Evolutionary conservation across 2,888 invertebrate genomes (phyloP).

Genomic region (Timema podura): DNA sequence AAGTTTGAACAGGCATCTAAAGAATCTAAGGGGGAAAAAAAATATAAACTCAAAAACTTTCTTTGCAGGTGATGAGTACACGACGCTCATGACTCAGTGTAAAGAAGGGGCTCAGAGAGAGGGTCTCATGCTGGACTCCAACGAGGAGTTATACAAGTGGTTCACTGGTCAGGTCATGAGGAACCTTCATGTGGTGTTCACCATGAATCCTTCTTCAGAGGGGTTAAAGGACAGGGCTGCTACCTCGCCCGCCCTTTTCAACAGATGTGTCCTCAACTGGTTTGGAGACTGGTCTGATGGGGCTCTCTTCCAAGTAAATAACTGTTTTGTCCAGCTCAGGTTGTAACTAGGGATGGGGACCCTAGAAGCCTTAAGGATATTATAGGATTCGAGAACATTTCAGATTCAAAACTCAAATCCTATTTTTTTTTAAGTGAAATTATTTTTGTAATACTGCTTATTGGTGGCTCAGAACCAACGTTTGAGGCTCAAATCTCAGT

Average conservation of each 20-base stretch:
- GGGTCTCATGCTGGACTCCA: slow-evolving; percentile 96
- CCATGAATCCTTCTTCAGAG: slow-evolving; percentile 99
- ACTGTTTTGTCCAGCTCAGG: not conserved
- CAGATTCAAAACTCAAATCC: no score
- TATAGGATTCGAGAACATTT: no score
- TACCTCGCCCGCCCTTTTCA: slow-evolving; percentile 98
- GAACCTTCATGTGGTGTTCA: slow-evolving; percentile 99
- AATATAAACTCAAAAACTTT: no score
- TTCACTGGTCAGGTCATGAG: slow-evolving; percentile 99
- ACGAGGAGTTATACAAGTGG: slow-evolving; percentile 99
- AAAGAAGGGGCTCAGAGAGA: slow-evolving; percentile 98
- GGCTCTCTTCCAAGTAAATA: slow-evolving; percentile 76
- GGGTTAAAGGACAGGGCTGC: slow-evolving; percentile 97
- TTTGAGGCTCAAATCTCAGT: no score
- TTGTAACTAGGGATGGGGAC: not conserved
- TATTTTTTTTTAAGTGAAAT: no score
- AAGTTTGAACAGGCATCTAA: no score
- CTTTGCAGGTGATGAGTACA: slow-evolving; percentile 83
- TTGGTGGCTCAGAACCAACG: no score
- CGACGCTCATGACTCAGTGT: slow-evolving; percentile 98
- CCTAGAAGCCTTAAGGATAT: not conserved
- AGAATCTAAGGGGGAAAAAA: no score
- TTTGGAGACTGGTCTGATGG: slow-evolving; percentile 99
- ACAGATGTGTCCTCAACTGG: slow-evolving; percentile 98
- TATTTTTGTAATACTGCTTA: no score